Percentiles rank a stretch among this genome's conserved stretches.
phyloP scores from a whole-genome alignment of 1,140 invertebrate species.

The Bombus breviceps region DNA sequence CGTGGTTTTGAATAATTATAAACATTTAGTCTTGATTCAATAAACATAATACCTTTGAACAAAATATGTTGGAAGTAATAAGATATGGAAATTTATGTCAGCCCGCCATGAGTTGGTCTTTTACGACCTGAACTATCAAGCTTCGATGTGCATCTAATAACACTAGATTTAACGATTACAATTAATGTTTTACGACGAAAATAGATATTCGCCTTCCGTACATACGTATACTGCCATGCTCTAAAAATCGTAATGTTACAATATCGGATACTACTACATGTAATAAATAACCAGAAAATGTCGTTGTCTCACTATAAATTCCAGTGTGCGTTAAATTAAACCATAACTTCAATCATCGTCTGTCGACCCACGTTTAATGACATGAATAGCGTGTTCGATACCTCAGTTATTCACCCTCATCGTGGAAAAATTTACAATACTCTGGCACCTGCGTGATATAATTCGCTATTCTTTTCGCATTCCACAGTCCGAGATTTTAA shows the following conservation, averaged over 20 bases:
- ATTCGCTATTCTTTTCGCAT: constrained; percentile 3
- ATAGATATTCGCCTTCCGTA: too few relatives aligned
- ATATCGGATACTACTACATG: too few relatives aligned
- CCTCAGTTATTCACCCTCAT: background rate
- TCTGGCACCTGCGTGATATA: background rate
- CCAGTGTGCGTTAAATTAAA: background rate
- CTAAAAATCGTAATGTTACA: too few relatives aligned
- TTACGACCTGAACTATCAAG: too few relatives aligned
- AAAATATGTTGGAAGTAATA: background rate
- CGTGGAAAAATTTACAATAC: background rate
- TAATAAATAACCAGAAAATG: background rate
- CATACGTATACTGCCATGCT: too few relatives aligned
- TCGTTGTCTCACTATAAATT: background rate
- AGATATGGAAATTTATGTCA: background rate
- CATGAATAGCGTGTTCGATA: background rate
- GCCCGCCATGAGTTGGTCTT: too few relatives aligned
- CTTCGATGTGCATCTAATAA: too few relatives aligned
- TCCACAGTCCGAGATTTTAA: background rate
- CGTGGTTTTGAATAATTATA: background rate
- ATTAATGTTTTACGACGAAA: too few relatives aligned
- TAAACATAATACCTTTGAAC: background rate
- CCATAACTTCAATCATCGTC: background rate
- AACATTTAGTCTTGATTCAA: background rate
- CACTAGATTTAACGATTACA: too few relatives aligned
- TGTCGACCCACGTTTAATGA: background rate